Evolutionary conservation across 2,888 invertebrate genomes (phyloP).

Genomic region (Stenurella melanura): DNA sequence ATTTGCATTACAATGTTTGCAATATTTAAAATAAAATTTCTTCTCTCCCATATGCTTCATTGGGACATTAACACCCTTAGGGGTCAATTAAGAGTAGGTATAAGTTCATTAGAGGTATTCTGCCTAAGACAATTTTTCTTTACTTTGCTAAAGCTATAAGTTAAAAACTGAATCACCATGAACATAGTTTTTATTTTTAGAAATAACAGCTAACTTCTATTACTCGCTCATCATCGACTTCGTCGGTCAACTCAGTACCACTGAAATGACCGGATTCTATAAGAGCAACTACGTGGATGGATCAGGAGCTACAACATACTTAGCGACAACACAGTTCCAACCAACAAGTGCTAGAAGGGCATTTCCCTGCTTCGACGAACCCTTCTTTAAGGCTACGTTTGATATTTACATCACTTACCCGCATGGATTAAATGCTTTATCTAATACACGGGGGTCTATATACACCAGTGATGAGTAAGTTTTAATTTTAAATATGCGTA

Average conservation of each 20-base stretch:
- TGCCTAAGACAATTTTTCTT: too few species aligned
- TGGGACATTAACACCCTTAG: too few species aligned
- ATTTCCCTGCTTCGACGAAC: constrained; percentile 61
- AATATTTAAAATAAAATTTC: too few species aligned
- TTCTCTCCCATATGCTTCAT: too few species aligned
- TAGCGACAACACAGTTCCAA: constrained; percentile 59
- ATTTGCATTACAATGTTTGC: too few species aligned
- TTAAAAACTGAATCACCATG: too few species aligned
- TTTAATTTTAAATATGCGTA: background rate
- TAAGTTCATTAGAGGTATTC: too few species aligned
- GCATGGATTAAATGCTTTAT: constrained; percentile 47
- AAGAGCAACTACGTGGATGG: constrained; percentile 54
- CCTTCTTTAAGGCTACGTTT: constrained; percentile 56
- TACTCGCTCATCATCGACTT: constrained; percentile 37
- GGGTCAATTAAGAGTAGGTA: too few species aligned
- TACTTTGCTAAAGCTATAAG: too few species aligned
- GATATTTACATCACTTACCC: constrained; percentile 54
- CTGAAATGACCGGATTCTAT: constrained; percentile 58
- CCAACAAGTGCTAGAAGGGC: constrained; percentile 54
- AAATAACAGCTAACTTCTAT: background rate
- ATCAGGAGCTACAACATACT: constrained; percentile 43
- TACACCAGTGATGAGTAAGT: constrained; percentile 30
- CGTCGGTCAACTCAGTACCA: constrained; percentile 47
- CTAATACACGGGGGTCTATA: constrained; percentile 47
- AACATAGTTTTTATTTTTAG: constrained; percentile 9